These are phyloP conservation scores for Catharus fuscescens DNA, from an alignment of 2,113 vertebrate species.

Conservation along the genomic window DNA sequence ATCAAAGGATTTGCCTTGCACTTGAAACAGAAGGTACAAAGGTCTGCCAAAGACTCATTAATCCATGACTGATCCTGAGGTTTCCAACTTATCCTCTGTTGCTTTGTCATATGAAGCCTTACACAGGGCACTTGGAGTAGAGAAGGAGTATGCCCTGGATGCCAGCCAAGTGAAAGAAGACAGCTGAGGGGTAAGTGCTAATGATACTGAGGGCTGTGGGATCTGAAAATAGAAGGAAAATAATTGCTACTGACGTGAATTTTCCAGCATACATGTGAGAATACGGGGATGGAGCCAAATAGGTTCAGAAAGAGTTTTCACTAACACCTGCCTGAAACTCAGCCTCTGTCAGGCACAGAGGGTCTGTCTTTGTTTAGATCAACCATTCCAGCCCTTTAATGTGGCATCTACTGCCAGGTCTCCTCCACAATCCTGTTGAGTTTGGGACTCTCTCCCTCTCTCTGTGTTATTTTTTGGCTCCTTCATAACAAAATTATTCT, in stretches of 20 bases:
- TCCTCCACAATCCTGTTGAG: not conserved
- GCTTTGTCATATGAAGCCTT: not conserved
- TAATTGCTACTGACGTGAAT: not conserved
- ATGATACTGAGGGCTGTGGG: not conserved
- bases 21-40: not conserved
- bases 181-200: not conserved
- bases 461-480: not conserved
- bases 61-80: not conserved
- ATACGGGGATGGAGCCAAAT: not conserved
- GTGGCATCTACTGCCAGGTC: not conserved
- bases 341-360: not conserved
- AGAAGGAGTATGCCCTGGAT: not conserved
- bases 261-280: not conserved
- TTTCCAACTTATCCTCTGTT: not conserved
- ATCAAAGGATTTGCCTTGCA: not conserved
- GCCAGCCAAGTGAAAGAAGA: not conserved
- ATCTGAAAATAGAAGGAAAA: slow-evolving; percentile 40
- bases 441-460: not conserved
- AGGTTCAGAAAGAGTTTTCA: not conserved
- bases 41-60: slow-evolving; percentile 18
- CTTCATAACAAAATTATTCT: not conserved
- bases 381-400: not conserved
- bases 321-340: not conserved
- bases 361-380: not conserved
- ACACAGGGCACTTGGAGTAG: not conserved